Percentiles rank a stretch among this genome's conserved stretches.
phyloP scores from a whole-genome alignment of 2,888 invertebrate genomes.

The Thymelicus lineola region DNA sequence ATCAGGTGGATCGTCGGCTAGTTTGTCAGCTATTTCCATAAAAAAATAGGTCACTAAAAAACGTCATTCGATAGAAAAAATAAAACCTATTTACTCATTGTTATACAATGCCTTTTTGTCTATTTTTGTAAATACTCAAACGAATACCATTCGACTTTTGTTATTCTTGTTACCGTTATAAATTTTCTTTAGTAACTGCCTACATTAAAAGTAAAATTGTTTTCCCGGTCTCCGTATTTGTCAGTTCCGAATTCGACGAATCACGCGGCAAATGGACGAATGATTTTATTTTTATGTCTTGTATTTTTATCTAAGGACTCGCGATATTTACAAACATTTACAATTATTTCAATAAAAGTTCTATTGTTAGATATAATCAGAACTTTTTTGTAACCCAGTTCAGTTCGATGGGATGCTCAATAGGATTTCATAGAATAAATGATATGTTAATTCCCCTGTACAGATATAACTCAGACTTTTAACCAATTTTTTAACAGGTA shows the following conservation, averaged over 20 bases:
- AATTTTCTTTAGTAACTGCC: constrained; percentile 2
- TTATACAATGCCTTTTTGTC: neutral
- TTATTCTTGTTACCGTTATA: constrained; percentile 25
- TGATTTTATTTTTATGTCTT: constrained; percentile 10
- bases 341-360: neutral
- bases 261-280: constrained; percentile 5
- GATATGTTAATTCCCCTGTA: no score
- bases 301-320: neutral
- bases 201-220: constrained; percentile 22
- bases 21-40: no score
- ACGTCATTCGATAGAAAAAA: neutral
- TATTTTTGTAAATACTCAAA: constrained; percentile 10
- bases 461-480: no score
- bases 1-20: no score
- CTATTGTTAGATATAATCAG: no score
- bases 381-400: no score
- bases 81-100: neutral
- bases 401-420: no score
- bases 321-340: neutral
- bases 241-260: constrained; percentile 11
- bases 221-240: constrained; percentile 18
- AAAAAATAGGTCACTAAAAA: neutral
- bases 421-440: no score
- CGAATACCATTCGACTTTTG: constrained; percentile 2
- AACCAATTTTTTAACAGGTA: no score